Conservation (phyloP, 92 coral and sea anemone genomes). For the Palythoa grandiflora region DNA sequence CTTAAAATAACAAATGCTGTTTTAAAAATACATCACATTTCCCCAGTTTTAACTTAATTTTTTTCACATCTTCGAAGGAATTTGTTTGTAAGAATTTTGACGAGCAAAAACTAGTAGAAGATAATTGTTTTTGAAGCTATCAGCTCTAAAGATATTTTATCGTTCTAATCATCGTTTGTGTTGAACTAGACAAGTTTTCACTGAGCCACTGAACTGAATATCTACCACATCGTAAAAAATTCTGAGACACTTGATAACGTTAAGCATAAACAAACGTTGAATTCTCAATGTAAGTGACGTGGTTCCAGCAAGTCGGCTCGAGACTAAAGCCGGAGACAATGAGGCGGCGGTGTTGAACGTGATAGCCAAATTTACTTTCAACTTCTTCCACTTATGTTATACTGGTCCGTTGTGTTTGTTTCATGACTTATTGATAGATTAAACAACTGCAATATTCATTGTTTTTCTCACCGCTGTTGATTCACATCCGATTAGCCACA, state of each 20-base stretch:
- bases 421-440: not conserved
- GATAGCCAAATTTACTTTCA: not conserved
- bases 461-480: not conserved
- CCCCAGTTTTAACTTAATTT: not conserved
- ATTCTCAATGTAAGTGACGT: not conserved
- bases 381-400: not conserved
- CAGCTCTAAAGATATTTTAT: not conserved
- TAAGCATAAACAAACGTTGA: not conserved
- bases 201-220: not conserved
- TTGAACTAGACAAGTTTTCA: not conserved
- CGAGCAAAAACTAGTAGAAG: not conserved
- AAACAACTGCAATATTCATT: constrained; percentile 17
- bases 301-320: constrained; percentile 9
- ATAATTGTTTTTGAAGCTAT: not conserved
- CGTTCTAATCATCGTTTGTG: not conserved
- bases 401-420: not conserved
- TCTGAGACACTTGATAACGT: not conserved
- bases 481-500: not conserved
- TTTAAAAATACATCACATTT: too few relatives aligned
- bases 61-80: not conserved
- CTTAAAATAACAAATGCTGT: too few relatives aligned
- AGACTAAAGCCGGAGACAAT: not conserved
- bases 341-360: constrained; percentile 13
- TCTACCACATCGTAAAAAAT: not conserved
- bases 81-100: not conserved